Percentiles rank a stretch among this genome's conserved stretches.
phyloP scores from a whole-genome alignment of 2,113 vertebrate species.

The Castor canadensis region DNA sequence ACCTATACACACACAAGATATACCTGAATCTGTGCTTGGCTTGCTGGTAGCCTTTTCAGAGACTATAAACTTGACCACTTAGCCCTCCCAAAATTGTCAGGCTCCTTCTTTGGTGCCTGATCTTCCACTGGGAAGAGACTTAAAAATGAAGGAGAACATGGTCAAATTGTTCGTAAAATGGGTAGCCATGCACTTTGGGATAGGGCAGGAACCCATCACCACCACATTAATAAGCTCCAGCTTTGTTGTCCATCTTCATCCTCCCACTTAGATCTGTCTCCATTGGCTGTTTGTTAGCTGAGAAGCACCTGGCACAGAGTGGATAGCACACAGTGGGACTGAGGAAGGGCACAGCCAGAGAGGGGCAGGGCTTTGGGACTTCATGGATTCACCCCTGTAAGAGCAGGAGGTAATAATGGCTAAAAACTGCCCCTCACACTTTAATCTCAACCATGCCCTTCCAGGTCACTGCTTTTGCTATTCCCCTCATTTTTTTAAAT shows the following conservation, averaged over 20 bases:
- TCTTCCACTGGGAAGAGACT: not conserved
- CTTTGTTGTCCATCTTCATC: no score
- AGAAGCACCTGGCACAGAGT: not conserved
- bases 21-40: not conserved
- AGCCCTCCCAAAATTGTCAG: not conserved
- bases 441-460: no score
- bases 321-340: not conserved
- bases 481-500: not conserved
- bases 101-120: not conserved
- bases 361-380: not conserved
- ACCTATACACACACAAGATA: no score
- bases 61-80: not conserved
- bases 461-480: not conserved
- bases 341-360: not conserved
- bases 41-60: not conserved
- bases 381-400: not conserved
- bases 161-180: no score
- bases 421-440: not conserved
- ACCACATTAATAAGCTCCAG: fast-evolving
- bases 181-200: fast-evolving
- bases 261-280: fast-evolving
- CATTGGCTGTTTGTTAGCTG: not conserved
- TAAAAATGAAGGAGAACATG: not conserved
- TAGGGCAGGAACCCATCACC: not conserved
- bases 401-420: not conserved